Percentiles rank a stretch among this genome's conserved stretches.
Evolutionary conservation across 2,113 vertebrate species (phyloP).

Genomic region (Seriola quinqueradiata): DNA sequence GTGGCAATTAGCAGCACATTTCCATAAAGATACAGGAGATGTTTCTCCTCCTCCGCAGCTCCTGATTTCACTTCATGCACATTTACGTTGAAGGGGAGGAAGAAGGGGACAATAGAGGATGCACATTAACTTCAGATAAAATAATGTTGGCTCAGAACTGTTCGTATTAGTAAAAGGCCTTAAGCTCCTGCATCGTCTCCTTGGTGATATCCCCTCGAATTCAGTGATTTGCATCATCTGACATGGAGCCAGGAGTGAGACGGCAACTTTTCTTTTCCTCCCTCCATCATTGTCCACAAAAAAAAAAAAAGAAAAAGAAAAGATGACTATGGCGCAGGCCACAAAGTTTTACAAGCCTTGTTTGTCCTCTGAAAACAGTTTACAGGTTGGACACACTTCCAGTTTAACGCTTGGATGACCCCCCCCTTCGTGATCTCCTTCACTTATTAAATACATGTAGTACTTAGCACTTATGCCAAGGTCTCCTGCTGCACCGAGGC

Average conservation of each 20-base stretch:
- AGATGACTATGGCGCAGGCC: background rate
- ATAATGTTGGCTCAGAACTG: background rate
- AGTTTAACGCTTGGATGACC: background rate
- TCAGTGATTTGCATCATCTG: conserved; percentile 16
- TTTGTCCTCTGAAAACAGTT: conserved; percentile 14
- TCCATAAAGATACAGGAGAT: conserved; percentile 44
- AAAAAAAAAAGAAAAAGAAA: background rate
- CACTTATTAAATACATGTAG: too few relatives aligned
- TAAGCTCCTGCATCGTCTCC: background rate
- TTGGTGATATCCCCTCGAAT: background rate
- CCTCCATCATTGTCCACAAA: background rate
- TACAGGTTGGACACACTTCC: background rate
- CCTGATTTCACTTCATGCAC: conserved; percentile 20
- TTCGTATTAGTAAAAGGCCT: background rate
- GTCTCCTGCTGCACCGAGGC: too few relatives aligned
- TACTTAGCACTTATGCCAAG: too few relatives aligned
- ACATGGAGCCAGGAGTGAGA: background rate
- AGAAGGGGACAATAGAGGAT: background rate
- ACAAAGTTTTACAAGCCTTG: conserved; percentile 3
- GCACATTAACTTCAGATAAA: conserved; percentile 8
- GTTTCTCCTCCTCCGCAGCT: conserved; percentile 16
- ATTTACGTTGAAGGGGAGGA: conserved; percentile 4
- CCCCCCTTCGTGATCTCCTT: too few relatives aligned
- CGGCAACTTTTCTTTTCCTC: background rate
- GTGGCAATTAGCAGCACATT: conserved; percentile 58